Percentiles rank a stretch among this genome's conserved stretches.
Evolutionary conservation across 2,113 vertebrate species (phyloP).

Genomic region (Toxotes chatareus): DNA sequence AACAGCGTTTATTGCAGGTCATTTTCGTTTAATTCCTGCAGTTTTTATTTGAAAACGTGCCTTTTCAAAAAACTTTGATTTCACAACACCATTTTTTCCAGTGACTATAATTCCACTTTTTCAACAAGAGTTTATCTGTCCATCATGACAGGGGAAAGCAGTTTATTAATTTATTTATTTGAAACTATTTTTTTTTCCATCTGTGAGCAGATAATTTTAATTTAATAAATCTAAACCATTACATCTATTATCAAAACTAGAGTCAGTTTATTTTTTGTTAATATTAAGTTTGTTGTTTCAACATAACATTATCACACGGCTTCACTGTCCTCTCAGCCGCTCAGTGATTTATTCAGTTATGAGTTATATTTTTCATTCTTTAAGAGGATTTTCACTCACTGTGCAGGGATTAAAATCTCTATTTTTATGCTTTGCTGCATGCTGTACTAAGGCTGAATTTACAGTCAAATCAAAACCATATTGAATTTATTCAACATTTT

Average conservation of each 20-base stretch:
- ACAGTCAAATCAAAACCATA: not conserved
- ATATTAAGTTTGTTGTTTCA: not conserved
- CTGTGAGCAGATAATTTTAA: not conserved
- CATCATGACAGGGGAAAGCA: not conserved
- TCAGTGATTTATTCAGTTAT: not conserved
- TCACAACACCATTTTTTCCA: not conserved
- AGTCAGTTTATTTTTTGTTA: not conserved
- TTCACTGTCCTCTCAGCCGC: not conserved
- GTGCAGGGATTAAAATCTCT: slow-evolving; percentile 64
- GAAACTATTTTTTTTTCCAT: too few species aligned
- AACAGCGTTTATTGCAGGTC: not conserved
- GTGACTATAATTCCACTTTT: not conserved
- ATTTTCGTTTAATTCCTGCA: not conserved
- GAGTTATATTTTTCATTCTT: slow-evolving; percentile 47
- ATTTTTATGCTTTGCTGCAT: slow-evolving; percentile 37
- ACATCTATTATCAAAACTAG: not conserved
- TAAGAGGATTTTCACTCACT: slow-evolving; percentile 73
- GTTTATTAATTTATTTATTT: too few species aligned
- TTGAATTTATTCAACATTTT: not conserved
- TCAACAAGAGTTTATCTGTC: not conserved
- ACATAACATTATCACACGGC: not conserved
- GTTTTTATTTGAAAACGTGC: not conserved
- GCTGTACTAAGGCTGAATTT: slow-evolving; percentile 24
- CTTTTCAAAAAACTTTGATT: not conserved
- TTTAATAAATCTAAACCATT: slow-evolving; percentile 1